Evolutionary conservation across 2,888 invertebrate species (phyloP).

Genomic region (Prenolepis imparis): DNA sequence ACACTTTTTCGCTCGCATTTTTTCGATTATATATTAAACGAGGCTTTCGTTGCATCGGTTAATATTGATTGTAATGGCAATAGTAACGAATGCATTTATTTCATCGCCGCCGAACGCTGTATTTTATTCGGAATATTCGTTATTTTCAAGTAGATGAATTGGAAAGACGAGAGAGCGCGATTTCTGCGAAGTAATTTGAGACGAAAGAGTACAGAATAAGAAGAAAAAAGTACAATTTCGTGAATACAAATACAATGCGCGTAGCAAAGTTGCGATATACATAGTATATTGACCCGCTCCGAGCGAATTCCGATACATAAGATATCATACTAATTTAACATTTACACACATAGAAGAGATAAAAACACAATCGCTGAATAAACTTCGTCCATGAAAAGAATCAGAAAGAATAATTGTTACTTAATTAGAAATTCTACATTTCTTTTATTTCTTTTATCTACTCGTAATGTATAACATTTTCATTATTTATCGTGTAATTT

Average conservation of each 20-base stretch:
- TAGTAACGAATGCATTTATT: neutral
- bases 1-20: neutral
- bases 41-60: neutral
- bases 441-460: neutral
- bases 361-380: neutral
- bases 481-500: neutral
- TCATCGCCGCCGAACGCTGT: neutral
- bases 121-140: constrained; percentile 26
- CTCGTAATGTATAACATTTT: neutral
- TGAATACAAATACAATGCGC: neutral
- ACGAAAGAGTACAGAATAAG: constrained; percentile 17
- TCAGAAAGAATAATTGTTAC: neutral
- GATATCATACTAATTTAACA: neutral
- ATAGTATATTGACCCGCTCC: constrained; percentile 22
- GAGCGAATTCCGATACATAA: neutral
- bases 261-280: neutral
- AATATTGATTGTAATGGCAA: constrained; percentile 1
- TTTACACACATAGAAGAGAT: neutral
- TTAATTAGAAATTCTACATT: neutral
- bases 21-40: neutral
- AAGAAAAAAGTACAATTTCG: neutral
- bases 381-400: neutral
- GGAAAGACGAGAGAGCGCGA: constrained; percentile 1
- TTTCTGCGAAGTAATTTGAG: constrained; percentile 28
- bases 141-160: constrained; percentile 18